phyloP scores from a whole-genome alignment of 2,113 vertebrate genomes.

The Telmatochromis sp. region DNA sequence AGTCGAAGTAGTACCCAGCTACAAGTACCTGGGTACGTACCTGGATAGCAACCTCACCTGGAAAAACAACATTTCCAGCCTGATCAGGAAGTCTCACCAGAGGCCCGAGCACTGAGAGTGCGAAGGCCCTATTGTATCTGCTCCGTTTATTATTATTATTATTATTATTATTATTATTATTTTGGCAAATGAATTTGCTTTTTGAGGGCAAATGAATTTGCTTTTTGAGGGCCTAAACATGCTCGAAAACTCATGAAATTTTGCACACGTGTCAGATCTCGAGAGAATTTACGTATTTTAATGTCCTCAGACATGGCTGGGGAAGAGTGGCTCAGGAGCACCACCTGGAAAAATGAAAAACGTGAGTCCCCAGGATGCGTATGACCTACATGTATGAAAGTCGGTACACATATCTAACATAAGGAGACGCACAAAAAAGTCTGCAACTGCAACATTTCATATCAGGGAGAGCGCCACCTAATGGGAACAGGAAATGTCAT shows the following conservation, averaged over 20 bases:
- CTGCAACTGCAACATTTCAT: background rate
- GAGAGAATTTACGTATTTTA: background rate
- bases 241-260: background rate
- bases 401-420: background rate
- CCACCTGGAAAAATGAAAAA: background rate
- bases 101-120: background rate
- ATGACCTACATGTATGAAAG: background rate
- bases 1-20: too few species aligned
- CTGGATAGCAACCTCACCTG: too few species aligned
- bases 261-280: background rate
- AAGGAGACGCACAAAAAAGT: background rate
- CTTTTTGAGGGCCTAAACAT: background rate
- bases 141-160: background rate
- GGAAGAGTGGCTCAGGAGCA: background rate
- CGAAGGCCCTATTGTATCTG: background rate
- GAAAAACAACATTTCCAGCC: too few species aligned
- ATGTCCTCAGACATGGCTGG: background rate
- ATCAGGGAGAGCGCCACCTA: background rate
- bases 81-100: too few species aligned
- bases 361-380: background rate
- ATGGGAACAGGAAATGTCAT: background rate
- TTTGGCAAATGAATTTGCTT: too few species aligned
- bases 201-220: background rate
- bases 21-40: too few species aligned
- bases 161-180: background rate